Evolutionary conservation across 2,888 invertebrate species (phyloP), one percentile per base, ranked within the genome.

Genomic region (Drosophila merina): DNA sequence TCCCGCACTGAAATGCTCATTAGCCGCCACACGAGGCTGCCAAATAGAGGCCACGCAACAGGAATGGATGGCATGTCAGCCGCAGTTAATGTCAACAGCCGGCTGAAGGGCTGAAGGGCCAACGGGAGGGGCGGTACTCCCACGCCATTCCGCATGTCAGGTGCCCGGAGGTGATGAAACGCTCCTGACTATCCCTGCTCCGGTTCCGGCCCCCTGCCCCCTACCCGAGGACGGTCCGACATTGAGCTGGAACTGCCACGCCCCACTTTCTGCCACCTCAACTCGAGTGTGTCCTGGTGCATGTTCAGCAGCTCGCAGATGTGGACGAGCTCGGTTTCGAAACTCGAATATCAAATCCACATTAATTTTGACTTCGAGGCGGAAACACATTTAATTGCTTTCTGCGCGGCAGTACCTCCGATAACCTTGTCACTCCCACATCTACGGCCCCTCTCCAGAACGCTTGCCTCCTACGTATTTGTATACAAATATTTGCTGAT

Each of bases 371-470:
- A 86, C 87, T 79, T 80, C 75, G 80, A 86, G 79, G 86, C 78
- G 88, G 83, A 84, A 86, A 84, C 84, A 84, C 74, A 88, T 88
- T 84, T 86, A 86, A 88, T 88, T 88, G 88, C 75, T 84, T 88
- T 88, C 76, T 59, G 72, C 63, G 40, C 55, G 45, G 70, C 71
- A 42, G 54, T 49, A 50, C 38, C 59, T 47, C 14, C 14, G 9
- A 33, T 33, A 33, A 33, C 3, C 33, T 9, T 9, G 8, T 33
- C 28, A 28, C 20, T 28, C 28, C 28, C 28, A 6, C 28, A 28
- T 3, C 28, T 6, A 20, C 28, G 28, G 6, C 28, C 28, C 28
- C 28, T 4, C 6, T 28, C 28, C 4, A 28, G 5, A 6, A 28
- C 20, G 20, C 20, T 20, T 20, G 20, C 20, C 20, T 20, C 20